Percentiles rank a stretch among this genome's conserved stretches.
phyloP scores from a whole-genome alignment of 2,797 vertebrate genomes.

The Crax fasciolata region DNA sequence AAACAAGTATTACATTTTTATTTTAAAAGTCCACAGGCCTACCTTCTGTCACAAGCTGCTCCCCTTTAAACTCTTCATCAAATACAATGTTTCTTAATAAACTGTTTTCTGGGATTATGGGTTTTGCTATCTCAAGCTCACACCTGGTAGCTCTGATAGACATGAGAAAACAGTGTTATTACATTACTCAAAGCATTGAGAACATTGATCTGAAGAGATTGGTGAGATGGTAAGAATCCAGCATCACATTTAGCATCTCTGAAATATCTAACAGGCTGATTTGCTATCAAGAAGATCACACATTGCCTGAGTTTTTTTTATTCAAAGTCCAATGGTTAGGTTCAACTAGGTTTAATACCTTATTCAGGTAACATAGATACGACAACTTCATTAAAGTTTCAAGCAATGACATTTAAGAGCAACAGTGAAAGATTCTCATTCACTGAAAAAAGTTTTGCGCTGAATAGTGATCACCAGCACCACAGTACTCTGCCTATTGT shows the following conservation, averaged over 20 bases:
- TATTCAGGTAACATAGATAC: background rate
- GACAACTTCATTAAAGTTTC: background rate
- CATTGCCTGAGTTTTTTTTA: background rate
- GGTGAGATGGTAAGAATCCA: background rate
- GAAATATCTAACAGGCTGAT: background rate
- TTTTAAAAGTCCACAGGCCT: background rate
- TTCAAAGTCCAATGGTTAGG: background rate
- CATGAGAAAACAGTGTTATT: background rate
- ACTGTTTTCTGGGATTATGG: conserved; percentile 88
- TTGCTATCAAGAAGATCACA: background rate
- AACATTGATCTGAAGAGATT: background rate
- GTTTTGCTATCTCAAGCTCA: conserved; percentile 83
- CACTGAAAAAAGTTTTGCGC: background rate
- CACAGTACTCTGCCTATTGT: background rate
- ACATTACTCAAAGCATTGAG: background rate
- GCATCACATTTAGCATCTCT: background rate
- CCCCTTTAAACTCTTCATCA: conserved; percentile 90
- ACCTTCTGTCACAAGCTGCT: conserved; percentile 91
- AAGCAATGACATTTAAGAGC: background rate
- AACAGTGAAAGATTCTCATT: background rate
- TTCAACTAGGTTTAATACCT: background rate
- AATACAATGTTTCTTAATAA: conserved; percentile 88
- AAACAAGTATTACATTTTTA: background rate
- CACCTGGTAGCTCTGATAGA: conserved; percentile 75
- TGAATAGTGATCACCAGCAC: background rate